Evolutionary conservation across 2,888 invertebrate species (phyloP).

Genomic region (Biston stratarius): DNA sequence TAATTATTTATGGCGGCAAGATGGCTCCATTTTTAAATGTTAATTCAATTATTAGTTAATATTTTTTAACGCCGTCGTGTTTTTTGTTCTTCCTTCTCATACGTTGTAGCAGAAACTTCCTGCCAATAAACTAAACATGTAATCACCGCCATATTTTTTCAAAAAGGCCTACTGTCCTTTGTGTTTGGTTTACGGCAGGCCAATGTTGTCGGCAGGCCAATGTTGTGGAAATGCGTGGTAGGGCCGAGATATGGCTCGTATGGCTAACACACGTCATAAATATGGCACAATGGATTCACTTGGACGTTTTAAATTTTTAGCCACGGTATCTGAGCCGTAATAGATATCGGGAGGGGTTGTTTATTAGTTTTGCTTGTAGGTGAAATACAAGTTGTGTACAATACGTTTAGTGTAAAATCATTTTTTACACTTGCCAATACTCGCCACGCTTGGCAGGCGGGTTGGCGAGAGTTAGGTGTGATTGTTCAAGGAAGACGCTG

Average conservation of each 20-base stretch:
- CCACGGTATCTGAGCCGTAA: conserved; percentile 22
- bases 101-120: not conserved
- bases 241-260: conserved; percentile 68
- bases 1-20: too few species aligned
- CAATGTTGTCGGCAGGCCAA: conserved; percentile 79
- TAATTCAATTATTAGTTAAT: too few species aligned
- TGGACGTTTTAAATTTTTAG: conserved; percentile 59
- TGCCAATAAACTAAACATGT: conserved; percentile 35
- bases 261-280: conserved; percentile 71
- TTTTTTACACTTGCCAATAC: too few species aligned
- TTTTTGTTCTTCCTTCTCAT: too few species aligned
- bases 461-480: too few species aligned
- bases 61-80: too few species aligned
- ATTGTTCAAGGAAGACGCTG: too few species aligned
- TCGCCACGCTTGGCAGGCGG: too few species aligned
- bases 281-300: conserved; percentile 67
- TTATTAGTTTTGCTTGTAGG: conserved; percentile 14
- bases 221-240: conserved; percentile 80
- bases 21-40: too few species aligned
- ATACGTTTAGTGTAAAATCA: not conserved
- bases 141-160: conserved; percentile 52
- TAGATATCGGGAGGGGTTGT: conserved; percentile 12
- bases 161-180: conserved; percentile 66
- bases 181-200: conserved; percentile 70
- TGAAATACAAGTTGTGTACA: not conserved